Evolutionary conservation across 2,113 vertebrate genomes (phyloP), one percentile per base, ranked within the genome.

Genomic region (Phalacrocorax aristotelis): DNA sequence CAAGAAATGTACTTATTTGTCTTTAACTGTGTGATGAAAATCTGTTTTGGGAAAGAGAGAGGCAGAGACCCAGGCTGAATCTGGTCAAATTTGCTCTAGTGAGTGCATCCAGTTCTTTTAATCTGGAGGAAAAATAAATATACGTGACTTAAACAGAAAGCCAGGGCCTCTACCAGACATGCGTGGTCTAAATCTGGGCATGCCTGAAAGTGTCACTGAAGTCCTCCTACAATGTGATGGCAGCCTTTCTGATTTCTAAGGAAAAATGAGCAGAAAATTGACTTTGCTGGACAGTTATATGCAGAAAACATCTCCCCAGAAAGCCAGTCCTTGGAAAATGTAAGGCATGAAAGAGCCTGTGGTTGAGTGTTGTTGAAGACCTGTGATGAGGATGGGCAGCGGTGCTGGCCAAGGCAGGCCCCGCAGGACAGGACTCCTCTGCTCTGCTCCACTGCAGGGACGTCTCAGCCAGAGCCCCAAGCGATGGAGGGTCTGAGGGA

Each of bases 241-340:
- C 93, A 96, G 91, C 68, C 46, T 57, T 3, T 2, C 40, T 62
- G 90, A 90, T 90, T 90, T 93, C 66, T 49, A 54, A 86, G 86
- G 80, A 77, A 80, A 93, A 95, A 95, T 11, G 71, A 95, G 49
- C 92, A 92, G 93, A 77, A 86, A 86, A 36, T 49, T 57, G 62
- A 36, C 46, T 83, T 90, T 72, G 16, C 74, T 52, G 70, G 70
- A 79, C 57, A 71, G 26, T 21, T 84, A 2, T 1, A 10, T 18
- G 9, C 44, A 27, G 30, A 80, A 94, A 93, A 48, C 17, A 11
- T 57, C 82, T 79, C 61, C 15, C 6, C 26, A 58, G 65, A 71
- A 87, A 87, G 61, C 8, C 9, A 22, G 18, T 52, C 34, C 26
- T 48, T 15, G 6, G 36, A 16, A 85, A 78, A 64, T 0, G 16